These are phyloP conservation scores for Platycercus adscitus DNA, from an alignment of 2,113 vertebrate species.

Conservation along the genomic window DNA sequence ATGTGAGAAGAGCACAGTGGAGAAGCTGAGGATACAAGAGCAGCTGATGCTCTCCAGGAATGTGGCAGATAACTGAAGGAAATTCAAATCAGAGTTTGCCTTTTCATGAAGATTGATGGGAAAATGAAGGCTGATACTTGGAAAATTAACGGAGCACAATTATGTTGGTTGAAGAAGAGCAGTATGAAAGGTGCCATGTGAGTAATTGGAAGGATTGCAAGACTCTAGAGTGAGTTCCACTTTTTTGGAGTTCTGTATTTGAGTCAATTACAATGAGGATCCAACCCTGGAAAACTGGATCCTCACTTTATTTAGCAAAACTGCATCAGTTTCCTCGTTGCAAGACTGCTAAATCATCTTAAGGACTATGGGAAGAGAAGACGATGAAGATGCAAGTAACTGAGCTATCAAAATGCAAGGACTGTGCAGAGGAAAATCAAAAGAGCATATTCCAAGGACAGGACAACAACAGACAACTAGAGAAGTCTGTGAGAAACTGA, in stretches of 20 bases:
- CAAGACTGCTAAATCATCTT: accelerated
- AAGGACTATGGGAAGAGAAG: not conserved
- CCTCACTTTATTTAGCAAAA: not conserved
- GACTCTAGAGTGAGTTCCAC: not conserved
- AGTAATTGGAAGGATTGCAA: not conserved
- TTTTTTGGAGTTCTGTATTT: not conserved
- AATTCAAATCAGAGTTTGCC: not conserved
- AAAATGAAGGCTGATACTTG: not conserved
- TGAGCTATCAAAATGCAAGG: not conserved
- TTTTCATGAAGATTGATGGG: not conserved
- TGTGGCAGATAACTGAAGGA: not conserved
- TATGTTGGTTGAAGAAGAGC: not conserved
- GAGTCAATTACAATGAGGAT: not conserved
- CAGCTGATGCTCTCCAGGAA: not conserved
- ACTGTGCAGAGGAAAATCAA: not conserved
- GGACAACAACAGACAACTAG: not conserved
- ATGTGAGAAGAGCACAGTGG: not conserved
- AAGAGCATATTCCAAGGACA: not conserved
- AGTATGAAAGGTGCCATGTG: not conserved
- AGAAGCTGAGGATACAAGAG: not conserved
- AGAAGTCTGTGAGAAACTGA: not conserved
- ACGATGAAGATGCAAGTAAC: not conserved
- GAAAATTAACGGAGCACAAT: not conserved
- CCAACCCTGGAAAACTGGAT: not conserved
- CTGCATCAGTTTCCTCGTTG: not conserved